Evolutionary conservation across 2,113 vertebrate genomes (phyloP), one percentile per base, ranked within the genome.

Genomic region (Embiotoca jacksoni): DNA sequence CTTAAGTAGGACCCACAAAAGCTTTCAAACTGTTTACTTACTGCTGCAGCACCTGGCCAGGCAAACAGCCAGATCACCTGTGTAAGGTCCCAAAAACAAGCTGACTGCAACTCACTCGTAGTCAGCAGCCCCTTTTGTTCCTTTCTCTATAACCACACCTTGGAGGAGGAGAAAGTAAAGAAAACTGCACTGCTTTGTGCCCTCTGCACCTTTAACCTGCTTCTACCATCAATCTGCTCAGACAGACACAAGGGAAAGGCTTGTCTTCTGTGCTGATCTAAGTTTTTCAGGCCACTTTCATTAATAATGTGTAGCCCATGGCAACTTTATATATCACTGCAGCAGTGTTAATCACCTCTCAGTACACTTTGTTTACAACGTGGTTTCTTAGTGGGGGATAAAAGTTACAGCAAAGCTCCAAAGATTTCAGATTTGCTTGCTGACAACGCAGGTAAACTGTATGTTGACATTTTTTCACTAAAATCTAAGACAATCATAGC

Each of bases 71-170:
- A 72, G 64, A 49, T 60, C 77, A 82, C 78, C 81, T 77, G 79
- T 47, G 23, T 65, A 54, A 60, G 52, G 71, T 65, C 72, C 65
- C 69, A 47, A 70, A 72, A 50, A 72, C n/a, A 32, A 39, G 60
- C 75, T 58, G 67, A 88, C 80, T 88, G 85, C 60, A 70, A 47
- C 69, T 65, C 37, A 35, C n/a, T 16, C 71, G 59, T 3, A n/a
- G 30, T 1, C 72, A 23, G 41, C 80, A 50, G 78, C 53, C 37
- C 69, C 74, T 90, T 94, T 93, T 91, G 84, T 88, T 70, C 15
- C 41, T 79, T 66, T 44, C 74, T 70, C 11, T 41, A 50, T 85
- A 90, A 93, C 91, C 93, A 92, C 94, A 90, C 93, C 91, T 94
- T 68, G 46, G 75, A 92, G 90, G 92, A 89, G 89, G 91, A 72